A percentile compares a stretch with the other conserved stretches of the same genome.
phyloP scores from a whole-genome alignment of 2,113 vertebrate genomes.

The Austrofundulus limnaeus region DNA sequence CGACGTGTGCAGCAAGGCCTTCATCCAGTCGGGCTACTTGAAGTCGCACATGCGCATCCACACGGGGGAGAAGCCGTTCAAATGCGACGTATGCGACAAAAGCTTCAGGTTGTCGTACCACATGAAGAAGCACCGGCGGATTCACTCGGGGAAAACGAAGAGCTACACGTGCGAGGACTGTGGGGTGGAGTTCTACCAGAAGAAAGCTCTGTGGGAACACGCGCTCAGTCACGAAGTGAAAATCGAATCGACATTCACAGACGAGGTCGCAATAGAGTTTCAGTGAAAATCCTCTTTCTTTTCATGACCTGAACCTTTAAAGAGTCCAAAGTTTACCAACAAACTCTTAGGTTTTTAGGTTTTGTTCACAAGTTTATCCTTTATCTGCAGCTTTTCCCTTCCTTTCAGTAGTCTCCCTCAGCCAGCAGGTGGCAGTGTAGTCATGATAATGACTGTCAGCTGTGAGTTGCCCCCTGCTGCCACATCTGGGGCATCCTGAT shows the following conservation, averaged over 20 bases:
- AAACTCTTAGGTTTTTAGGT: background rate
- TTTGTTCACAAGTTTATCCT: background rate
- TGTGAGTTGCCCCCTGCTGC: slow-evolving; percentile 2
- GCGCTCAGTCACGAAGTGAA: slow-evolving; percentile 60
- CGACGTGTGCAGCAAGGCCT: slow-evolving; percentile 70
- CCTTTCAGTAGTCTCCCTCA: background rate
- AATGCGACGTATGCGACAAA: slow-evolving; percentile 70
- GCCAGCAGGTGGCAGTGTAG: slow-evolving; percentile 58
- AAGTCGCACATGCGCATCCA: slow-evolving; percentile 78
- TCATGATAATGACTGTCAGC: slow-evolving; percentile 6
- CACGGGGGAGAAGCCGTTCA: slow-evolving; percentile 76
- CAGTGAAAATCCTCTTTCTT: slow-evolving; percentile 33
- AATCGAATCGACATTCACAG: slow-evolving; percentile 38
- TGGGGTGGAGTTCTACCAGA: slow-evolving; percentile 51
- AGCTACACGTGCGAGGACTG: slow-evolving; percentile 66
- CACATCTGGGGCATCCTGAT: background rate
- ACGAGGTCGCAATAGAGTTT: slow-evolving; percentile 59
- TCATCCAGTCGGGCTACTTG: slow-evolving; percentile 76
- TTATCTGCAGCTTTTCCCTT: background rate
- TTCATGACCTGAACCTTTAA: background rate
- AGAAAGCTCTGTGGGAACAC: slow-evolving; percentile 68
- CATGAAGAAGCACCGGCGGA: slow-evolving; percentile 75
- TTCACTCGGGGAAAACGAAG: slow-evolving; percentile 62
- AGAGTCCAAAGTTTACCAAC: background rate
- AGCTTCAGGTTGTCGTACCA: slow-evolving; percentile 72